Evolutionary conservation across 92 coral and sea anemone species (phyloP).

Genomic region (Parazoanthus darwini): DNA sequence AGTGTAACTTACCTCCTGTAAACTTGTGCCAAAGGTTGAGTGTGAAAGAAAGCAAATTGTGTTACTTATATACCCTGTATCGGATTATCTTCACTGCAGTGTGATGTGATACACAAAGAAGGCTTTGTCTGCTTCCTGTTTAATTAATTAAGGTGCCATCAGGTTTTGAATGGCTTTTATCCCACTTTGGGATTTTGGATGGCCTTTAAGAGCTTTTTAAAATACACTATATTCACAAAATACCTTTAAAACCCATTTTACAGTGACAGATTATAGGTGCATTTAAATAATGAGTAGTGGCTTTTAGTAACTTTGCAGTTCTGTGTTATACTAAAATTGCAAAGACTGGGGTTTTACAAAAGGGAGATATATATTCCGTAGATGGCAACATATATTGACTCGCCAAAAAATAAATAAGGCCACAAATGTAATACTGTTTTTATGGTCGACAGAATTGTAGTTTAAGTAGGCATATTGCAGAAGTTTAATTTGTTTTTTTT

Average conservation of each 20-base stretch:
- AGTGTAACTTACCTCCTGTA: background rate
- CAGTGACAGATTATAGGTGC: background rate
- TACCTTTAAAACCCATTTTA: background rate
- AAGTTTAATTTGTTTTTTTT: too few species aligned
- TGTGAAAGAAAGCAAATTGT: background rate
- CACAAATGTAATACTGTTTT: too few species aligned
- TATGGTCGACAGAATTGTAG: too few species aligned
- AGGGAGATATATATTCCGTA: too few species aligned
- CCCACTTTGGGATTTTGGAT: background rate
- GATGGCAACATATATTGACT: too few species aligned
- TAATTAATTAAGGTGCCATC: background rate
- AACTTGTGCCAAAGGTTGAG: background rate
- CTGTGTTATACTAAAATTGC: too few species aligned
- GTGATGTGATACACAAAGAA: slow-evolving; percentile 13
- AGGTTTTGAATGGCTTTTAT: background rate
- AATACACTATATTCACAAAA: too few species aligned
- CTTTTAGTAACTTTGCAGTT: too few species aligned
- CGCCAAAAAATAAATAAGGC: too few species aligned
- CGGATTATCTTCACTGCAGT: background rate
- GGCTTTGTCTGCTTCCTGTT: slow-evolving; percentile 9
- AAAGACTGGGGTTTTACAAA: too few species aligned
- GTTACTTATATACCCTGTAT: slow-evolving; percentile 4
- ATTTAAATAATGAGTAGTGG: too few species aligned
- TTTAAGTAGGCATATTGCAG: too few species aligned
- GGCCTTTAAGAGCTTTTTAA: background rate